Percentiles rank a stretch among this genome's conserved stretches.
phyloP scores from a whole-genome alignment of 2,797 vertebrate genomes.

The Clarias fuscus region DNA sequence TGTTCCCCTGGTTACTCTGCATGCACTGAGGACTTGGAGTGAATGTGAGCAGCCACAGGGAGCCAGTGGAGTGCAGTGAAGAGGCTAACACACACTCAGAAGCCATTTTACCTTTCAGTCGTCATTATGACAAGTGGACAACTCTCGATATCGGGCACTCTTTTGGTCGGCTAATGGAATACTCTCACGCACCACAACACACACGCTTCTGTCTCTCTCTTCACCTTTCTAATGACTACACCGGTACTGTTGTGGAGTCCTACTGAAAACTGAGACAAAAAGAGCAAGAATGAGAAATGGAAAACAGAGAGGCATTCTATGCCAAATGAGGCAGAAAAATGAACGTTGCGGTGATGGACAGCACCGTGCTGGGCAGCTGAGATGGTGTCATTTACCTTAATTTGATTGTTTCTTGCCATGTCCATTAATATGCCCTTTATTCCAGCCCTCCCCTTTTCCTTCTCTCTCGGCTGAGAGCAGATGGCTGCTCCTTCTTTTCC shows the following conservation, averaged over 20 bases:
- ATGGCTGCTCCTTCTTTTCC: constrained; percentile 33
- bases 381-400: constrained; percentile 78
- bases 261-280: constrained; percentile 53
- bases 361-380: constrained; percentile 69
- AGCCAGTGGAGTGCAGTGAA: constrained; percentile 17
- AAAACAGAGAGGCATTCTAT: constrained; percentile 43
- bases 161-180: constrained; percentile 31
- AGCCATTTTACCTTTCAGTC: constrained; percentile 29
- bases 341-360: constrained; percentile 68
- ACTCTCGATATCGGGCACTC: constrained; percentile 14
- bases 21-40: constrained; percentile 17
- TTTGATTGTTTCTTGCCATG: constrained; percentile 69
- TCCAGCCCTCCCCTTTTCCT: constrained; percentile 64
- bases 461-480: constrained; percentile 41
- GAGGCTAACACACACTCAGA: constrained; percentile 22
- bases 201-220: background rate
- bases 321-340: constrained; percentile 33
- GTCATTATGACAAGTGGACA: constrained; percentile 38
- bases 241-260: constrained; percentile 2
- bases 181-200: constrained; percentile 27
- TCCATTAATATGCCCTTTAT: constrained; percentile 73
- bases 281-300: constrained; percentile 74
- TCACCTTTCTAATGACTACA: constrained; percentile 21
- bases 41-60: constrained; percentile 1
- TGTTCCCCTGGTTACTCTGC: constrained; percentile 15